Base-by-base conservation (phyloP, 2,113 vertebrate species). In the Amblyornis subalaris region DNA sequence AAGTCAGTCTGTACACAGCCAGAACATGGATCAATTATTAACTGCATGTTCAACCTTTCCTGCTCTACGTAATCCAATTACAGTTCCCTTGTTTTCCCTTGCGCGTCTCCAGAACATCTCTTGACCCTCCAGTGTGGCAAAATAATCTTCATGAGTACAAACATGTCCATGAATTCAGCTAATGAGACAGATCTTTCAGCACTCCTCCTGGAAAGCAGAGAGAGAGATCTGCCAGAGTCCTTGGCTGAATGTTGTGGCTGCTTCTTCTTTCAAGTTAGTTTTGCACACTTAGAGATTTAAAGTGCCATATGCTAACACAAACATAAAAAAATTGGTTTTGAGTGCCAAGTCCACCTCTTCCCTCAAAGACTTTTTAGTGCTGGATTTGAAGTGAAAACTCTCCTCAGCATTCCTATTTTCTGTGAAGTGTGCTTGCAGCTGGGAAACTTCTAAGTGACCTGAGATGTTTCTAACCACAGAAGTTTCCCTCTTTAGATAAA, bases 131-230 rank as follows among this genome's bases (percentile, higher is more conserved):
- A 80, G 48, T 77, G 74, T 6, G 5, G 73, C 66, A 85, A 82
- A 85, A 88, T 55, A 36, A 53, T 84, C 76, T 89, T 65, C 35
- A 36, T 55, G 50, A 79, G 31, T 80, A 73, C 51, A 94, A 95
- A 85, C 40, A 75, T 11, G 33, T 77, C 89, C 57, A 90, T 70
- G 66, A 94, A 88, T 93, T 83, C 51, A 94, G 64, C 38, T 90
- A 95, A 96, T 92, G 85, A 96, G 92, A 66, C 48, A 84, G 67
- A 73, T 80, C 62, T 89, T 84, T 76, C 60, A 58, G n/a, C 65
- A 57, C 38, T 91, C 21, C 47, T 87, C 40, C 75, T 93, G 83
- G 85, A 95, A 89, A 92, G 82, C 26, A 74, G 62, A 93, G 77
- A 66, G 20, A 95, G 60, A 88, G 62, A 90, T 85, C 48, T 96